A percentile compares a stretch with the other conserved stretches of the same genome.
These are phyloP conservation scores for Mesocricetus auratus DNA, from an alignment of 2,113 vertebrate species.

Conservation along the genomic window DNA sequence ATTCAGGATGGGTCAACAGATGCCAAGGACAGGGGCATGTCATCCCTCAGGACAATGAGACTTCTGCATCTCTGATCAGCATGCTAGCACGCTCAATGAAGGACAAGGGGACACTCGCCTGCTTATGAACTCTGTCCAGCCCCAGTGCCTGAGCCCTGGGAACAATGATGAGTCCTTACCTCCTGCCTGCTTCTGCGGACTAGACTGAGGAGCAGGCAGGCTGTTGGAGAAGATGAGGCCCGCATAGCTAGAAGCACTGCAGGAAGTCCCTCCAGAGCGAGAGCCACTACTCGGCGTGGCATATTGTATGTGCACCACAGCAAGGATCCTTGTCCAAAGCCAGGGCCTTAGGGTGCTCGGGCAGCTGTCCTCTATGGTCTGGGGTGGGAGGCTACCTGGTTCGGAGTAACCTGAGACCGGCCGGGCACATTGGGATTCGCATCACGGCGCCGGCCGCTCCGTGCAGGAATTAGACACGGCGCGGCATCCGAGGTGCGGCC, in stretches of 20 bases:
- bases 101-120: constrained; percentile 58
- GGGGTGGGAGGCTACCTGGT: neutral
- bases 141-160: neutral
- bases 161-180: constrained; percentile 15
- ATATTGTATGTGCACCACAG: too few relatives aligned
- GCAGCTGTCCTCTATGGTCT: neutral
- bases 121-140: constrained; percentile 65
- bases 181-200: neutral
- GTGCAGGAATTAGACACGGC: constrained; percentile 80
- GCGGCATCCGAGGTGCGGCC: constrained; percentile 56
- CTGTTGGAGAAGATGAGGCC: neutral
- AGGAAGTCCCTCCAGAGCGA: neutral
- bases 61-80: constrained; percentile 62
- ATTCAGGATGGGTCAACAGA: constrained; percentile 67
- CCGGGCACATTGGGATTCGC: constrained; percentile 70
- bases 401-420: constrained; percentile 57
- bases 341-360: neutral
- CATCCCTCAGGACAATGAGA: constrained; percentile 61
- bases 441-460: constrained; percentile 50
- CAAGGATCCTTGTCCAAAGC: neutral
- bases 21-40: neutral
- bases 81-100: constrained; percentile 5
- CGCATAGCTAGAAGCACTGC: neutral
- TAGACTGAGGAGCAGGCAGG: neutral
- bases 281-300: neutral